These are phyloP conservation scores for Drosophila mimetica DNA, from an alignment of 2,888 invertebrate genomes.

Conservation along the genomic window DNA sequence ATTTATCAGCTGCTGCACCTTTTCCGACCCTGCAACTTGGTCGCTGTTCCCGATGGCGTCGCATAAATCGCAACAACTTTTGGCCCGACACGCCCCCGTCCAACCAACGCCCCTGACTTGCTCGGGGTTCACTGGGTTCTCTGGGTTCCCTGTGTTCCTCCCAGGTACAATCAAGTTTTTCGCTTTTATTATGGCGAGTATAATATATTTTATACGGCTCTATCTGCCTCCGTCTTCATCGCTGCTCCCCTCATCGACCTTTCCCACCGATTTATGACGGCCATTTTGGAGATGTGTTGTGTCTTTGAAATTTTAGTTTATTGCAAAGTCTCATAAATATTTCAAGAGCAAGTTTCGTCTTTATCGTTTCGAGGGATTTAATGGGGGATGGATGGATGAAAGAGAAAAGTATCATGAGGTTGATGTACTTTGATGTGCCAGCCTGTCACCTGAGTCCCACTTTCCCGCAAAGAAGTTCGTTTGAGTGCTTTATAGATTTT, in stretches of 20 bases:
- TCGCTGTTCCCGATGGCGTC: constrained; percentile 24
- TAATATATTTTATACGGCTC: constrained; percentile 68
- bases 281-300: constrained; percentile 63
- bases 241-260: constrained; percentile 10
- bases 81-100: constrained; percentile 14
- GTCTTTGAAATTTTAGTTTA: constrained; percentile 68
- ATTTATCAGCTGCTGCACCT: constrained; percentile 48
- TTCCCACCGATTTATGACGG: constrained; percentile 59
- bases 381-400: constrained; percentile 10
- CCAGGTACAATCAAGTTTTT: constrained; percentile 72
- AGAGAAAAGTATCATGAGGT: constrained; percentile 25
- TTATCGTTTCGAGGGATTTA: constrained; percentile 33
- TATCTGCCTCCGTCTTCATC: constrained; percentile 20
- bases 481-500: constrained; percentile 25
- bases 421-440: constrained; percentile 22
- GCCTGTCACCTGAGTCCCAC: constrained; percentile 23
- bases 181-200: constrained; percentile 63
- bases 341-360: constrained; percentile 57
- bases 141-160: constrained; percentile 38
- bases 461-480: constrained; percentile 7
- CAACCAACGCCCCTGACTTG: constrained; percentile 20
- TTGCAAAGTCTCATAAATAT: constrained; percentile 61
- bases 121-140: constrained; percentile 38
- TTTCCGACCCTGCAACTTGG: constrained; percentile 12
- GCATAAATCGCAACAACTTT: constrained; percentile 41